Evolutionary conservation across 2,888 invertebrate genomes (phyloP).

Genomic region (Hypomecis atomaria): DNA sequence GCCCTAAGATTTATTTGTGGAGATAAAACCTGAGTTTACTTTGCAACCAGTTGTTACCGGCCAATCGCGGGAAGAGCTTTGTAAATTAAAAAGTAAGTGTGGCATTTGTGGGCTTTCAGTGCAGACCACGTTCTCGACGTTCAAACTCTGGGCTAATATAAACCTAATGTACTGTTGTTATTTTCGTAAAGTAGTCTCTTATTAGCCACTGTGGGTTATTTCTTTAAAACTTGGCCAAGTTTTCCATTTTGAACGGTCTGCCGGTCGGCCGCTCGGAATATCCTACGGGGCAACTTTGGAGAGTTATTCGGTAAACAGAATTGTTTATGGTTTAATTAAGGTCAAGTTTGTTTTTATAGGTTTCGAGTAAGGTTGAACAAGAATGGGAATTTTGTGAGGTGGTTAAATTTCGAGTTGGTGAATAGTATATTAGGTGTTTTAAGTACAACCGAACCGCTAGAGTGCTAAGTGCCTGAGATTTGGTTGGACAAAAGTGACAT

Average conservation of each 20-base stretch:
- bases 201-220: slow-evolving; percentile 55
- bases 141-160: slow-evolving; percentile 36
- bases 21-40: slow-evolving; percentile 56
- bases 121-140: slow-evolving; percentile 50
- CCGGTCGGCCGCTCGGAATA: slow-evolving; percentile 32
- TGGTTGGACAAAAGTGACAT: too few species aligned
- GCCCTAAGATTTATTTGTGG: slow-evolving; percentile 53
- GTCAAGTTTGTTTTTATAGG: slow-evolving; percentile 47
- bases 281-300: slow-evolving; percentile 38
- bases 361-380: slow-evolving; percentile 35
- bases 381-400: slow-evolving; percentile 26
- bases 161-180: slow-evolving; percentile 58
- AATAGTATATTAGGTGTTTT: neutral
- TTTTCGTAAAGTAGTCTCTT: slow-evolving; percentile 59
- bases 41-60: slow-evolving; percentile 50
- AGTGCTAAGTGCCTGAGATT: too few species aligned
- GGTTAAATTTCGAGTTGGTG: neutral
- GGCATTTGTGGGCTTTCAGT: slow-evolving; percentile 58
- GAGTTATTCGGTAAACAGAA: slow-evolving; percentile 45
- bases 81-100: slow-evolving; percentile 69
- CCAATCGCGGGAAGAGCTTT: slow-evolving; percentile 71
- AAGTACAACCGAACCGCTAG: too few species aligned
- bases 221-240: slow-evolving; percentile 52
- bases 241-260: slow-evolving; percentile 40
- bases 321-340: slow-evolving; percentile 48